These are phyloP conservation scores for Canis aureus DNA, from an alignment of 2,113 vertebrate species.

Conservation along the genomic window DNA sequence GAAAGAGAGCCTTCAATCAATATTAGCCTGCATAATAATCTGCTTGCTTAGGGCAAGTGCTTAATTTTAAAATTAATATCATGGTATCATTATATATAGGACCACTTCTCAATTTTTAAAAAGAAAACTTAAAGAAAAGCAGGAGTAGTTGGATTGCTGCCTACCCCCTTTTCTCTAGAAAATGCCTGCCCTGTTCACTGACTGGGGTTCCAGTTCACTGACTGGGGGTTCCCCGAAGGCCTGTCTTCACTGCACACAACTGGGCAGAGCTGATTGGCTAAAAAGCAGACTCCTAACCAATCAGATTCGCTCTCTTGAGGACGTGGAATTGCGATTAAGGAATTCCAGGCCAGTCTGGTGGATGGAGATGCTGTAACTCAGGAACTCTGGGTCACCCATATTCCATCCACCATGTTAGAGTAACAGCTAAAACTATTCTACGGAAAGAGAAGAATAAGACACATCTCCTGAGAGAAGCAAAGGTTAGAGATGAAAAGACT, in stretches of 20 bases:
- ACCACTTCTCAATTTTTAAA: background rate
- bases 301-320: background rate
- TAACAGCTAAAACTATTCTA: background rate
- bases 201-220: background rate
- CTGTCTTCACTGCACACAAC: background rate
- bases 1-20: background rate
- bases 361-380: background rate
- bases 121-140: background rate
- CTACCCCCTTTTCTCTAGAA: background rate
- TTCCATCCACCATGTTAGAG: background rate
- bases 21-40: background rate
- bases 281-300: background rate
- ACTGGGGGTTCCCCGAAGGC: background rate
- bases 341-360: background rate
- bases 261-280: background rate
- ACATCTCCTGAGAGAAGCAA: constrained; percentile 1
- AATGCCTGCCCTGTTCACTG: background rate
- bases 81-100: background rate
- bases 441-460: background rate
- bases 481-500: background rate
- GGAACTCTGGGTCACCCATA: background rate
- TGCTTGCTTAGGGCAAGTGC: background rate
- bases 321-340: background rate
- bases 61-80: constrained; percentile 6
- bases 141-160: background rate